A percentile compares a stretch with the other conserved stretches of the same genome.
Evolutionary conservation across 2,797 vertebrate species (phyloP).

Genomic region (Pogoniulus pusillus): DNA sequence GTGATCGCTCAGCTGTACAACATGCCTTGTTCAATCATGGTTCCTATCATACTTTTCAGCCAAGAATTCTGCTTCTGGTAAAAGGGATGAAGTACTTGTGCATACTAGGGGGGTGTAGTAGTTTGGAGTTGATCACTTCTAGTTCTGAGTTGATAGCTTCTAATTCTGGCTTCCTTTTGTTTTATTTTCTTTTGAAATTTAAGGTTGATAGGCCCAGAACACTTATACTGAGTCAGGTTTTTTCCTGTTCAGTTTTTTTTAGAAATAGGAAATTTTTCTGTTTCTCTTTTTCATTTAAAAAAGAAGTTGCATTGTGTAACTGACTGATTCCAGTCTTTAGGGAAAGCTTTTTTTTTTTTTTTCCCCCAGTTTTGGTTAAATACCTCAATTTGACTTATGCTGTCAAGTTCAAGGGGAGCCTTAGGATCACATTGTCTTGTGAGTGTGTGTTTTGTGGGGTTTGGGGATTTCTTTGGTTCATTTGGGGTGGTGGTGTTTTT

Average conservation of each 20-base stretch:
- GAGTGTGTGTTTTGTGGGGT: no score
- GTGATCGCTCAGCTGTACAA: constrained; percentile 22
- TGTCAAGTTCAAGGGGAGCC: not conserved
- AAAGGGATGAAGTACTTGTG: not conserved
- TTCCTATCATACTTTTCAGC: not conserved
- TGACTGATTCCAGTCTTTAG: not conserved
- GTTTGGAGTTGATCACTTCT: not conserved
- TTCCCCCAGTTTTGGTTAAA: not conserved
- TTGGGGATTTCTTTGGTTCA: no score
- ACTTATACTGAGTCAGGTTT: not conserved
- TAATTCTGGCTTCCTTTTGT: not conserved
- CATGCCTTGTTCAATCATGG: not conserved
- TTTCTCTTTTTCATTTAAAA: not conserved
- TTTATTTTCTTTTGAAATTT: not conserved
- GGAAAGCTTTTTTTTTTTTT: not conserved
- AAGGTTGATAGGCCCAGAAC: not conserved
- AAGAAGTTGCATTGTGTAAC: not conserved
- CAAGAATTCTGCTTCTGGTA: not conserved
- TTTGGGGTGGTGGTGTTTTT: no score
- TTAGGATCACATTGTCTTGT: not conserved
- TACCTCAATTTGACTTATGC: not conserved
- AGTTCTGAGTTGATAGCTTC: not conserved
- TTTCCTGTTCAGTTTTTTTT: not conserved
- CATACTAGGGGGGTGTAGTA: not conserved
- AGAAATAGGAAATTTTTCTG: not conserved